A percentile compares a stretch with the other conserved stretches of the same genome.
These are phyloP conservation scores for Sisyra nigra DNA, from an alignment of 2,888 invertebrate species.

Conservation along the genomic window DNA sequence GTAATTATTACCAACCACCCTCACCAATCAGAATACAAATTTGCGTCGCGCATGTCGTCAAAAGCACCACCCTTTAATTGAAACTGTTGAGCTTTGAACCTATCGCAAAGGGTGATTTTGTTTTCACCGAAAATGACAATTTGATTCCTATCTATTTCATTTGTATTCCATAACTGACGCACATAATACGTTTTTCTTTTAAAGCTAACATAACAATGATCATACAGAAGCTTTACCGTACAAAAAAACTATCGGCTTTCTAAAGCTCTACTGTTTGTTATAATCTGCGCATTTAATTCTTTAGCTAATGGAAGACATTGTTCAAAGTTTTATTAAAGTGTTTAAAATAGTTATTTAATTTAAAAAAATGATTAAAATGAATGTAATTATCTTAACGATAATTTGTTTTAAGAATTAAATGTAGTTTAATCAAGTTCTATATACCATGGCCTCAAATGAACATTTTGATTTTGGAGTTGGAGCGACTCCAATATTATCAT, in stretches of 20 bases:
- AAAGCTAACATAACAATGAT: not conserved
- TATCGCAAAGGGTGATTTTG: not conserved
- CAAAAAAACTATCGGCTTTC: too few relatives aligned
- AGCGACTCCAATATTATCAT: not conserved
- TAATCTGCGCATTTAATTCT: too few relatives aligned
- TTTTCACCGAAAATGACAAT: not conserved
- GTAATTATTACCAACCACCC: too few relatives aligned
- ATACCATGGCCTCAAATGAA: not conserved
- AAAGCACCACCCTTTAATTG: not conserved
- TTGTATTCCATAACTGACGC: not conserved
- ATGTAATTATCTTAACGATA: not conserved
- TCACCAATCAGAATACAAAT: not conserved
- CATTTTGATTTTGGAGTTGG: not conserved
- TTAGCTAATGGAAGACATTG: too few relatives aligned
- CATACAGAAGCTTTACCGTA: too few relatives aligned
- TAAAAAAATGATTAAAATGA: too few relatives aligned
- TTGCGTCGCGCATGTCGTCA: slow-evolving; percentile 1
- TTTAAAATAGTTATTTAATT: too few relatives aligned
- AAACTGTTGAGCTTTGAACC: slow-evolving; percentile 1
- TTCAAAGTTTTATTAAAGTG: too few relatives aligned
- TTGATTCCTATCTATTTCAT: not conserved
- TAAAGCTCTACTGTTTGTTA: too few relatives aligned
- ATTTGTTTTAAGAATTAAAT: slow-evolving; percentile 1
- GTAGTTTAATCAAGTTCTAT: not conserved
- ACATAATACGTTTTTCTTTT: not conserved